These are phyloP conservation scores for Meloidogyne hapla DNA, from an alignment of 1,140 invertebrate species.

Conservation along the genomic window DNA sequence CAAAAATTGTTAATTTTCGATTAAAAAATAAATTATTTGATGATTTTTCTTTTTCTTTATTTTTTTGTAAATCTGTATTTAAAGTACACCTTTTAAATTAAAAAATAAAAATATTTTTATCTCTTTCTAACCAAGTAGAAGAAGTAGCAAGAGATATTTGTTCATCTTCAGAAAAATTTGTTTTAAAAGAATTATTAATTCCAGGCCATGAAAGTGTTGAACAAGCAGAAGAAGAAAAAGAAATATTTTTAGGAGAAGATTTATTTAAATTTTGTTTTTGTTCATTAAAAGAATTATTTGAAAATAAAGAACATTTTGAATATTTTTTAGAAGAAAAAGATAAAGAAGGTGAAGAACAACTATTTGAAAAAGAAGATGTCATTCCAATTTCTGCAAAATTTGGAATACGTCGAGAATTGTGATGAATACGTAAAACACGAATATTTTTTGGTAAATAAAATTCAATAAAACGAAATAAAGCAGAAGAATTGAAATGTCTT, in stretches of 20 bases:
- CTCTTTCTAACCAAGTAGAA: conserved; percentile 20
- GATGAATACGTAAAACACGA: conserved; percentile 44
- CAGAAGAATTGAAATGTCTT: conserved; percentile 51
- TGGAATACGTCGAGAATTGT: conserved; percentile 41
- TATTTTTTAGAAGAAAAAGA: too few relatives aligned
- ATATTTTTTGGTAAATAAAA: conserved; percentile 45
- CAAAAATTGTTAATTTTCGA: conserved; percentile 39
- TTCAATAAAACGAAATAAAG: conserved; percentile 50
- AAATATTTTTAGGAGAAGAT: too few relatives aligned
- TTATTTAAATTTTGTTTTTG: too few relatives aligned
- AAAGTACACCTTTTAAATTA: conserved; percentile 27
- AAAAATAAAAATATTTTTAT: neutral
- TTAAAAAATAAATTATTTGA: conserved; percentile 6
- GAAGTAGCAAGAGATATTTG: neutral
- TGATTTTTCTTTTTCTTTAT: too few relatives aligned
- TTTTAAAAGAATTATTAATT: too few relatives aligned
- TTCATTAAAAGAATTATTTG: too few relatives aligned
- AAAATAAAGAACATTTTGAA: too few relatives aligned
- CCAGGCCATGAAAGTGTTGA: neutral
- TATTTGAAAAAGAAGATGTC: too few relatives aligned
- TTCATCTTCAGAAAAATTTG: too few relatives aligned
- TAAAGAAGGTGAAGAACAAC: too few relatives aligned
- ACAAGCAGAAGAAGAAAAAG: neutral
- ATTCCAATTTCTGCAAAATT: conserved; percentile 41
- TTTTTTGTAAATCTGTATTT: neutral